Evolutionary conservation across 2,797 vertebrate genomes (phyloP), one percentile per base, ranked within the genome.

Genomic region (Acanthopagrus latus): DNA sequence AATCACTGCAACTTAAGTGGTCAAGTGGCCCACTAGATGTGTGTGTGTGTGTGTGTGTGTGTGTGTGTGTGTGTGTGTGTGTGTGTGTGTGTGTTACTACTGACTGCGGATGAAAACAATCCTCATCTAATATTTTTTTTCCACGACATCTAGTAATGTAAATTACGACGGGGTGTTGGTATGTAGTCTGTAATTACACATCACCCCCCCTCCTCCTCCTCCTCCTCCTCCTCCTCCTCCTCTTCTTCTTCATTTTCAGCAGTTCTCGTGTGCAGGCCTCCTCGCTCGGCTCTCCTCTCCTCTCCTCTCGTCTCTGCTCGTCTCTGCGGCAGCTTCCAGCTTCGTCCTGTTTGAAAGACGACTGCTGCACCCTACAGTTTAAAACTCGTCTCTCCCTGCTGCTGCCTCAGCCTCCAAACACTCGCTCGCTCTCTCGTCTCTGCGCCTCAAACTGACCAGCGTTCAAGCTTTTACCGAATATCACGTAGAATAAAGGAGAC

Each of bases 281-380:
- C 5, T 7, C 29, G 29, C 83, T 82, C 41, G 12, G 18, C 81
- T 55, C 78, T 29, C 29, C 29, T 29, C 29, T 29, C 29, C 29
- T 25, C 25, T 25, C 55, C 77, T 80, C 76, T 64, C 73, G 21
- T 50, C 78, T 63, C 70, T 12, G 3, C 66, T 74, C 71, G 3
- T 72, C 69, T 80, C 74, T 62, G 68, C 51, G 17, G 72, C 85
- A 57, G 83, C 84, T 50, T 57, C 73, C 77, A 77, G 51, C 86
- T 84, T 13, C 66, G 74, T 83, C 80, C 74, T 72, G 74, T 97
- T 96, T 95, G 95, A 94, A 97, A 99, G 98, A 94, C 96, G 97
- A 96, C 97, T 99, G 96, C 98, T 99, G 98, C 98, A 97, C 98
- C 97, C 98, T 99, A 96, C 98, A 99, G 98, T 99, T 97, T 95